phyloP scores from a whole-genome alignment of 2,113 vertebrate species.

The Trichechus manatus region DNA sequence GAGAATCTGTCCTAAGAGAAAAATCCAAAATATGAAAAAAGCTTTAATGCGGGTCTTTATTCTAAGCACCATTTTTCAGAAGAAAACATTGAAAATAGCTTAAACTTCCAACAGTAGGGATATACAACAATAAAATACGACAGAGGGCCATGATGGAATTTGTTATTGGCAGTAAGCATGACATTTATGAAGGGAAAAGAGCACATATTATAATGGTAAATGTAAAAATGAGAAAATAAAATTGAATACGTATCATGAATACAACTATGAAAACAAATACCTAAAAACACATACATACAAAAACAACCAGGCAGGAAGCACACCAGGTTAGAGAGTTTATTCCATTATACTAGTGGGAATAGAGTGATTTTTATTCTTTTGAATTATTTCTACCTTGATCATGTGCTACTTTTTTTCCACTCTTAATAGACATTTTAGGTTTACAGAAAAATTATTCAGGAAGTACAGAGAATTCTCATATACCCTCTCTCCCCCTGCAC shows the following conservation, averaged over 20 bases:
- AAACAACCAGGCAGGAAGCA: background rate
- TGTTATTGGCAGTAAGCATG: background rate
- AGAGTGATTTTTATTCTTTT: background rate
- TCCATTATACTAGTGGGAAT: background rate
- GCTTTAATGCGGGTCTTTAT: background rate
- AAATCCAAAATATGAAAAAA: background rate
- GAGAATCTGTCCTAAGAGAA: slow-evolving; percentile 6
- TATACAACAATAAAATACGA: slow-evolving; percentile 16
- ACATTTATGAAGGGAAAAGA: slow-evolving; percentile 1
- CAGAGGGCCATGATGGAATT: background rate
- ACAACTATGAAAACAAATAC: background rate
- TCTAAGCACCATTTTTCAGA: background rate
- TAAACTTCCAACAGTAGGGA: background rate
- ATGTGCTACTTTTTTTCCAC: background rate
- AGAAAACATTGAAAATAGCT: background rate
- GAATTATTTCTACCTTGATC: background rate
- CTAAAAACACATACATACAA: background rate
- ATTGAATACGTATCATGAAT: background rate
- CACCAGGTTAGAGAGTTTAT: background rate
- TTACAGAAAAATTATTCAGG: too few relatives aligned
- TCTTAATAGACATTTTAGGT: too few relatives aligned
- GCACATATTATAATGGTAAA: background rate
- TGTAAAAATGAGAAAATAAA: slow-evolving; percentile 18
- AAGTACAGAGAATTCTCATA: too few relatives aligned
- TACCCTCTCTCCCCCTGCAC: too few relatives aligned